Percentiles rank a stretch among this genome's conserved stretches.
Conservation (phyloP, 2,888 invertebrate species). For the Argynnis bischoffii region DNA sequence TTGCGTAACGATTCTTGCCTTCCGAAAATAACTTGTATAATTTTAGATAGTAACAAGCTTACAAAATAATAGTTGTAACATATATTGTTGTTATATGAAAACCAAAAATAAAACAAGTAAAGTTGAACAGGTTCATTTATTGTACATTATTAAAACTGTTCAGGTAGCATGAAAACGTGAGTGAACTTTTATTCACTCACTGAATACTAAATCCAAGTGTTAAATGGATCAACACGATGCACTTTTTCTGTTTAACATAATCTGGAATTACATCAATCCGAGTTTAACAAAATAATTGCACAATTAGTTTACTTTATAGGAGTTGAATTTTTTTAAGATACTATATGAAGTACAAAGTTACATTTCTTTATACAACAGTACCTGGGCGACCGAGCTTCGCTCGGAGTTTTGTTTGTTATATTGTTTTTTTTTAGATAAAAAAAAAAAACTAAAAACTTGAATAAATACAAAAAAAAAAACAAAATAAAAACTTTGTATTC, state of each 20-base stretch:
- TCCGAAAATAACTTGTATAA: no score
- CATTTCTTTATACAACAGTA: background rate
- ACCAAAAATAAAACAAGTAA: background rate
- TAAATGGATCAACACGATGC: conserved; percentile 49
- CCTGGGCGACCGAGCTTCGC: no score
- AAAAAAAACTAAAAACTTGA: no score
- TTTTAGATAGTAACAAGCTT: background rate
- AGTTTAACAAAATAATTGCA: background rate
- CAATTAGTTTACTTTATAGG: conserved; percentile 1
- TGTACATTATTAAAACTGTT: conserved; percentile 23
- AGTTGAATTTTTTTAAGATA: no score
- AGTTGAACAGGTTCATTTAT: conserved; percentile 12
- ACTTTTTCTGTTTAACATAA: conserved; percentile 37
- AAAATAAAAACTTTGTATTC: no score
- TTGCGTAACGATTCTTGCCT: no score
- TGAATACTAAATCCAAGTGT: conserved; percentile 43
- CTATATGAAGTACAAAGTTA: background rate
- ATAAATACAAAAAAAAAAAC: no score
- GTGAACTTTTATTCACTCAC: conserved; percentile 18
- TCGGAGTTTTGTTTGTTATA: no score
- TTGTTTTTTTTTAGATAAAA: no score
- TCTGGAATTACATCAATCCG: background rate
- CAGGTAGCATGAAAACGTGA: conserved; percentile 21
- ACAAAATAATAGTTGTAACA: background rate
- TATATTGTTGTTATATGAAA: background rate